These are phyloP conservation scores for Drosophila histrio DNA, from an alignment of 2,888 invertebrate genomes.

Conservation along the genomic window DNA sequence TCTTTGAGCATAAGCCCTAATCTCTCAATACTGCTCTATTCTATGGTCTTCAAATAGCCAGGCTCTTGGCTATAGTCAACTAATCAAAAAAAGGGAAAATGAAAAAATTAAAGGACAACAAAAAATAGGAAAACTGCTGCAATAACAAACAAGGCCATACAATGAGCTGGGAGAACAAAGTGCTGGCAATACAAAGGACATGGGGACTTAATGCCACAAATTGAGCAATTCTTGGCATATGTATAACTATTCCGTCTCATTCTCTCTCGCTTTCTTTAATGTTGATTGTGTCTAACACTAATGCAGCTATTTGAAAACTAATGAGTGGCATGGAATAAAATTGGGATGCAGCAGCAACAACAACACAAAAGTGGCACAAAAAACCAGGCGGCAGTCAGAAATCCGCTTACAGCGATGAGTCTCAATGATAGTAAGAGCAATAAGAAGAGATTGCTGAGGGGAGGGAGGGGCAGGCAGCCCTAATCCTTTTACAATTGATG, in stretches of 20 bases:
- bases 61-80: conserved; percentile 23
- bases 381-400: conserved; percentile 57
- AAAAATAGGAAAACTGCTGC: conserved; percentile 57
- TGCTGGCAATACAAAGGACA: conserved; percentile 27
- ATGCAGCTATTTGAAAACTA: conserved; percentile 79
- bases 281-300: conserved; percentile 46
- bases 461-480: conserved; percentile 69
- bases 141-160: conserved; percentile 70
- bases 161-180: conserved; percentile 32
- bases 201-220: conserved; percentile 73
- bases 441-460: neutral
- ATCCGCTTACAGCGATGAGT: conserved; percentile 70
- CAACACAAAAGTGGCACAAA: conserved; percentile 55
- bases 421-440: neutral
- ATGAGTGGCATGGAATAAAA: conserved; percentile 63
- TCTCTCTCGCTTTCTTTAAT: conserved; percentile 1
- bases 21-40: conserved; percentile 12
- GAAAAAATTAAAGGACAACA: conserved; percentile 29
- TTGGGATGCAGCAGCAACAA: conserved; percentile 23
- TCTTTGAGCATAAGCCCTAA: conserved; percentile 8
- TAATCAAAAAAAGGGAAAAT: conserved; percentile 6
- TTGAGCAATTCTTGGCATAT: conserved; percentile 71
- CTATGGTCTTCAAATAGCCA: conserved; percentile 7
- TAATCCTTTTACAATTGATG: conserved; percentile 81
- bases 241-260: conserved; percentile 20